A percentile compares a stretch with the other conserved stretches of the same genome.
Evolutionary conservation across 2,797 vertebrate species (phyloP).

Genomic region (Bryconaethiops microstoma): DNA sequence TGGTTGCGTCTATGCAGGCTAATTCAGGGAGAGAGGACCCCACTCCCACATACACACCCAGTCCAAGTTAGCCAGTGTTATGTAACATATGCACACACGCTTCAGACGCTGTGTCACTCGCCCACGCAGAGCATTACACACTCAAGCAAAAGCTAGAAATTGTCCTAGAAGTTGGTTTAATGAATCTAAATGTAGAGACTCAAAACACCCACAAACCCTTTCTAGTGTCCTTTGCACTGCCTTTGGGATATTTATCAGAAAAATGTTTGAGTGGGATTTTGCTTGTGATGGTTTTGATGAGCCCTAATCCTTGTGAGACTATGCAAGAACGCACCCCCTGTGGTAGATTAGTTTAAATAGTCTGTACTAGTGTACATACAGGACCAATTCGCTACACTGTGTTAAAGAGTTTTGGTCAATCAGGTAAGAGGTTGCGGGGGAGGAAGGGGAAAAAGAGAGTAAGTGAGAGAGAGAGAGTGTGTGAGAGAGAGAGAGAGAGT

Average conservation of each 20-base stretch:
- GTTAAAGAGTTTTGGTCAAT: neutral
- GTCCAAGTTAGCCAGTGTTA: slow-evolving; percentile 24
- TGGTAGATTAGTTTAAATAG: too few relatives aligned
- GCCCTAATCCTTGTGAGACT: too few relatives aligned
- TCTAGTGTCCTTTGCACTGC: too few relatives aligned
- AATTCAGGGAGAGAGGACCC: slow-evolving; percentile 21
- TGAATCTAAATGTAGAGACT: neutral
- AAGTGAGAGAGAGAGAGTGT: too few relatives aligned
- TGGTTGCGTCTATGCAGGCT: slow-evolving; percentile 8
- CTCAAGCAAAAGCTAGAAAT: neutral
- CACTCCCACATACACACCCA: neutral
- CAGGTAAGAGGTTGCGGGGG: neutral
- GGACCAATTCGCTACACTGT: too few relatives aligned
- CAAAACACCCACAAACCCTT: too few relatives aligned
- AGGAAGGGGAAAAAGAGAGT: neutral
- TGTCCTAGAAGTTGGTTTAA: neutral
- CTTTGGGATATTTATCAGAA: too few relatives aligned
- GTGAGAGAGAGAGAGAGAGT: too few relatives aligned
- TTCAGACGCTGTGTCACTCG: slow-evolving; percentile 13
- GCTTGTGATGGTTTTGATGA: too few relatives aligned
- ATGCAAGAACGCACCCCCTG: too few relatives aligned
- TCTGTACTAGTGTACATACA: too few relatives aligned
- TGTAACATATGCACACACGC: slow-evolving; percentile 6
- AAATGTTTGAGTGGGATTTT: too few relatives aligned
- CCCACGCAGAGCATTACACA: neutral